These are phyloP conservation scores for Ceraclea dissimilis DNA, from an alignment of 2,888 invertebrate species.

Conservation along the genomic window DNA sequence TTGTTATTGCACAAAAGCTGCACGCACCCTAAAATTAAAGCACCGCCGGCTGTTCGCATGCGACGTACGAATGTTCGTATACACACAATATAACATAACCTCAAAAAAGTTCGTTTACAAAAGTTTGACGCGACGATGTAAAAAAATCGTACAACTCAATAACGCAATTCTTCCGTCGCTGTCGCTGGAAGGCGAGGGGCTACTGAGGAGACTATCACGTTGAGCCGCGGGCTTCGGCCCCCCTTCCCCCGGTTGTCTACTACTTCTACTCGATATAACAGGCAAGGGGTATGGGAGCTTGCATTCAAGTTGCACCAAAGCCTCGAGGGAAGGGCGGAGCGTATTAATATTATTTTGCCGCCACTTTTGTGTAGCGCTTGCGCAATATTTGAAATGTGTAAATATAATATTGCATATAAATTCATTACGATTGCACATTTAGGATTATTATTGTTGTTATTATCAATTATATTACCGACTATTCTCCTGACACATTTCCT, in stretches of 20 bases:
- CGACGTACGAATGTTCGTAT: background rate
- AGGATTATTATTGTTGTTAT: no score
- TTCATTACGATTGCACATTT: no score
- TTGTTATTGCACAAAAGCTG: slow-evolving; percentile 8
- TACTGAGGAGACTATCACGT: slow-evolving; percentile 39
- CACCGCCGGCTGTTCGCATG: slow-evolving; percentile 14
- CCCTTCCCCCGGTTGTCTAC: slow-evolving; percentile 26
- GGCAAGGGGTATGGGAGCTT: background rate
- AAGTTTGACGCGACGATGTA: slow-evolving; percentile 21
- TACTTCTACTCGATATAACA: background rate
- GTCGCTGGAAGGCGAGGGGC: slow-evolving; percentile 42
- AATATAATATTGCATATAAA: slow-evolving; percentile 9
- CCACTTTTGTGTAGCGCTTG: slow-evolving; percentile 14
- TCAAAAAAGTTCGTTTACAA: slow-evolving; percentile 21
- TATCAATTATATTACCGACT: no score
- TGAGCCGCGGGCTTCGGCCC: slow-evolving; percentile 36
- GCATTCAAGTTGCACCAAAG: background rate
- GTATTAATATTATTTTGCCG: slow-evolving; percentile 7
- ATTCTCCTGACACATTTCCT: no score
- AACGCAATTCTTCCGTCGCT: slow-evolving; percentile 37
- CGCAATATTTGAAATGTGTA: slow-evolving; percentile 11
- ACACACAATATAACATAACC: slow-evolving; percentile 7
- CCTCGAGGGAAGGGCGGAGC: slow-evolving; percentile 28
- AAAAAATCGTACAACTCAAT: slow-evolving; percentile 37
- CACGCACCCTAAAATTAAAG: slow-evolving; percentile 15